These are phyloP conservation scores for Octonoba sinensis DNA, from an alignment of 2,888 invertebrate species.

Conservation along the genomic window DNA sequence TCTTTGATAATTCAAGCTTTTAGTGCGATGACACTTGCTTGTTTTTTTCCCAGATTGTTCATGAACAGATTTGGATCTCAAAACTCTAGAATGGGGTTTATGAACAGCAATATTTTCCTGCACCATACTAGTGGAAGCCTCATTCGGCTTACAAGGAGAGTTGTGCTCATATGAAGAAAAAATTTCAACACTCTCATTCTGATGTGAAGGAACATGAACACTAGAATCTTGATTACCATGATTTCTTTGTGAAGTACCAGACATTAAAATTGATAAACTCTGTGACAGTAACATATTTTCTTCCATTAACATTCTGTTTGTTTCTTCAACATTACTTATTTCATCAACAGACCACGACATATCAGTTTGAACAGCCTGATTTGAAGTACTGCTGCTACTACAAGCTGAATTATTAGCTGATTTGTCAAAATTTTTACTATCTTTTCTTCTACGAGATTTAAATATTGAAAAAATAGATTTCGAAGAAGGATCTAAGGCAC, in stretches of 20 bases:
- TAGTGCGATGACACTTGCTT: constrained; percentile 5
- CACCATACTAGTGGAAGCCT: background rate
- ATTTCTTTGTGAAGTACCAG: background rate
- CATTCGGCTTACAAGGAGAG: background rate
- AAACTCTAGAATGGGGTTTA: constrained; percentile 3
- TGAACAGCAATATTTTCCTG: background rate
- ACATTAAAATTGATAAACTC: constrained; percentile 36
- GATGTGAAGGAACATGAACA: background rate
- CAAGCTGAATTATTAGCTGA: no score
- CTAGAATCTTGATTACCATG: background rate
- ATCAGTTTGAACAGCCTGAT: constrained; percentile 40
- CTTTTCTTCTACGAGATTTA: constrained; percentile 23
- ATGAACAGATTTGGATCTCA: constrained; percentile 38
- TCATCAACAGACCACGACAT: constrained; percentile 12
- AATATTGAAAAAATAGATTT: constrained; percentile 30
- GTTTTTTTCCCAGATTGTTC: constrained; percentile 6
- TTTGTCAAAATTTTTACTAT: background rate
- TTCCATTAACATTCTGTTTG: constrained; percentile 18
- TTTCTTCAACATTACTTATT: constrained; percentile 6
- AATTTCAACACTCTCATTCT: background rate
- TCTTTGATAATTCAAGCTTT: constrained; percentile 34
- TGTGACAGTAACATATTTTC: constrained; percentile 40
- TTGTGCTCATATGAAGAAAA: background rate
- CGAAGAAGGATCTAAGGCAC: background rate
- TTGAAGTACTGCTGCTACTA: constrained; percentile 13